Conservation (phyloP, 2,888 invertebrate genomes). For the Acleris laterana region DNA sequence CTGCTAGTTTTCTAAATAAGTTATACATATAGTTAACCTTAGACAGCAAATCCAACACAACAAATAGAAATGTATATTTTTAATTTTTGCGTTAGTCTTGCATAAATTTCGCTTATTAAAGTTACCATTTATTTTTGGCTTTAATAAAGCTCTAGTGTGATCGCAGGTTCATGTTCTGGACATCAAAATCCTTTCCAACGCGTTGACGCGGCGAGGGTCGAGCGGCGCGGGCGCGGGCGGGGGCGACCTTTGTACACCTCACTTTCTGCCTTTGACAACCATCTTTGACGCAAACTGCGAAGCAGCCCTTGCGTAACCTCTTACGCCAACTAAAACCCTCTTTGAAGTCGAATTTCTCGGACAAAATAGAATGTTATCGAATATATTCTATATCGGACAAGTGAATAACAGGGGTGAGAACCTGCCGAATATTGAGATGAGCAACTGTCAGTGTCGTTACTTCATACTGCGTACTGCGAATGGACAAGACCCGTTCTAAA, state of each 20-base stretch:
- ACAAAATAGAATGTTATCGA: conserved; percentile 53
- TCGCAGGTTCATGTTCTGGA: conserved; percentile 48
- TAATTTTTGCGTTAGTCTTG: no score
- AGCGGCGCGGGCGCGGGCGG: conserved; percentile 34
- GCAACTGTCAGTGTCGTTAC: conserved; percentile 5
- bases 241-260: conserved; percentile 66
- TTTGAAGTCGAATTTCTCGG: conserved; percentile 62
- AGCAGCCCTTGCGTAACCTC: conserved; percentile 71
- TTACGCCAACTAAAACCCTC: conserved; percentile 60
- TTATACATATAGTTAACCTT: no score
- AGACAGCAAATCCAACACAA: no score
- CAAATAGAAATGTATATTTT: no score
- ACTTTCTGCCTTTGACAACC: conserved; percentile 73
- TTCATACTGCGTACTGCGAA: neutral
- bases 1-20: no score
- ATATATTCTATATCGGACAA: conserved; percentile 39
- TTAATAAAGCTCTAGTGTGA: conserved; percentile 42
- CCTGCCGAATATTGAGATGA: conserved; percentile 10
- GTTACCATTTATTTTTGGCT: no score
- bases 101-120: no score
- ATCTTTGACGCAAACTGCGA: conserved; percentile 65
- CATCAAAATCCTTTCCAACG: conserved; percentile 70
- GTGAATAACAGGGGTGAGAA: conserved; percentile 18
- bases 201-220: conserved; percentile 55
- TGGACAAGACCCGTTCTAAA: neutral